Evolutionary conservation across 2,797 vertebrate species (phyloP), one percentile per base, ranked within the genome.

Genomic region (Pseudotriccus pelzelni): DNA sequence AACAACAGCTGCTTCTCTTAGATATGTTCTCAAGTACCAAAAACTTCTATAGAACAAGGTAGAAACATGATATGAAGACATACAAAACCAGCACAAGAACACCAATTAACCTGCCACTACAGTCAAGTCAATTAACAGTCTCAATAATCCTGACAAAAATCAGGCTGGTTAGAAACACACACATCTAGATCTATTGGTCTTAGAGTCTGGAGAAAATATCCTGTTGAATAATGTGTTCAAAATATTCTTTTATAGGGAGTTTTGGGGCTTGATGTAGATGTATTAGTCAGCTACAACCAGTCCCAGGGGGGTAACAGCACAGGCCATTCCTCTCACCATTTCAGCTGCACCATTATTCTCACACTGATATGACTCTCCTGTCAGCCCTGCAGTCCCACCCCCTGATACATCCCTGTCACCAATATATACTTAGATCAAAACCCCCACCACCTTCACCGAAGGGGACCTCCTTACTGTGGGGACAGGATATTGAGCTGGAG

Each of bases 321-420:
- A 76, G 84, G 39, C 21, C 39, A 36, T n/a, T 90, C 28, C 30
- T 68, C 74, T 60, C 25, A 41, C 5, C 10, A 13, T 16, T 17
- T 9, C 25, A 77, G 32, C 49, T 56, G 27, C 28, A 53, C 6
- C 8, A 9, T 21, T 37, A n/a, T 14, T 44, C 53, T 46, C 27
- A 36, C 52, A 47, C 34, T 17, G n/a, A 58, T 15, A 55, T 8
- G 41, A 34, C 30, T 25, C 27, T 19, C 50, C 39, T n/a, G 4
- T 36, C 52, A 56, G 30, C 34, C 41, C 36, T 25, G 30, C 64
- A 62, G 13, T 15, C 28, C 53, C 74, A 79, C 12, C 6, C 12
- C 47, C 16, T 2, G 2, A 5, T 12, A 34, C 1, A 2, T 23
- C 22, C 6, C 23, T 8, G 12, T 14, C 36, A 28, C 4, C 30